These are phyloP conservation scores for Taurulus bubalis DNA, from an alignment of 2,113 vertebrate species.

Conservation along the genomic window DNA sequence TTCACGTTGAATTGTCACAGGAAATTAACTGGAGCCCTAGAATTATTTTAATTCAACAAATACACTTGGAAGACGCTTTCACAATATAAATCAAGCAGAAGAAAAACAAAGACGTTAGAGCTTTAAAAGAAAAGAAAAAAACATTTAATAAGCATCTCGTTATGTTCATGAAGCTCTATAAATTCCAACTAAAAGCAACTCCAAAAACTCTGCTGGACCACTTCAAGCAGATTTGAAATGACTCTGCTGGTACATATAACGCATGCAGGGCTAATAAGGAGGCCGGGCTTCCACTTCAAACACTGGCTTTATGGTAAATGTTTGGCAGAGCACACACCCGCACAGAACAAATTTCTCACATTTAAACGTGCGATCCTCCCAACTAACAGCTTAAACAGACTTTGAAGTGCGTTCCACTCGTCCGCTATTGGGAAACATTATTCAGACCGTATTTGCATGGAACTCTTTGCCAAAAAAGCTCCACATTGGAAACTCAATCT, in stretches of 20 bases:
- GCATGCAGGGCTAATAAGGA: constrained; percentile 71
- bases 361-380: constrained; percentile 73
- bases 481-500: constrained; percentile 74
- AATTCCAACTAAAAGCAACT: constrained; percentile 61
- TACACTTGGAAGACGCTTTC: constrained; percentile 24
- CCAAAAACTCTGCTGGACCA: constrained; percentile 60
- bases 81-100: constrained; percentile 17
- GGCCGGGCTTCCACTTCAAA: constrained; percentile 81
- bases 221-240: constrained; percentile 74
- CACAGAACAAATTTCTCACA: constrained; percentile 75
- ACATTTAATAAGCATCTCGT: constrained; percentile 64
- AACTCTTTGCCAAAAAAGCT: constrained; percentile 71
- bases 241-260: constrained; percentile 70
- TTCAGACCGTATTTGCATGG: constrained; percentile 73
- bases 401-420: constrained; percentile 78
- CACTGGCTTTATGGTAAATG: constrained; percentile 78
- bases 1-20: neutral
- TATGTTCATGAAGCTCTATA: constrained; percentile 63
- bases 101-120: constrained; percentile 37
- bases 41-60: constrained; percentile 25
- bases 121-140: constrained; percentile 32
- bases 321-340: constrained; percentile 66
- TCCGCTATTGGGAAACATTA: constrained; percentile 80
- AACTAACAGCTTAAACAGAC: constrained; percentile 78
- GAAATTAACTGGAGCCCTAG: constrained; percentile 12